Percentiles rank a stretch among this genome's conserved stretches.
Conservation (phyloP, 2,888 invertebrate species). For the Eupithecia vulgata region DNA sequence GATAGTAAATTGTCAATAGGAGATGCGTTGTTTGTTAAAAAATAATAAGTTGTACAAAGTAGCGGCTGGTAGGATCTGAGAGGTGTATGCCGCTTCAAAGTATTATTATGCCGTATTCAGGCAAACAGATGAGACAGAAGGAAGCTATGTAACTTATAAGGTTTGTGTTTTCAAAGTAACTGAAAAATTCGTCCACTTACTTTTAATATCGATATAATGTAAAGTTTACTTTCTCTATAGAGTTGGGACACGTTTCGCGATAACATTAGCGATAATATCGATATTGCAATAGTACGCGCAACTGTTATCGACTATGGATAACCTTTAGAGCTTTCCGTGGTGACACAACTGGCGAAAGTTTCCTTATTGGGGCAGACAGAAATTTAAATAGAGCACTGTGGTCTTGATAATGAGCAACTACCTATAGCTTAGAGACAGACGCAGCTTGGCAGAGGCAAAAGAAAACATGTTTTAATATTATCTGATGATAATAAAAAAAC, state of each 20-base stretch:
- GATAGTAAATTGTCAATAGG: no score
- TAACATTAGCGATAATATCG: slow-evolving; percentile 46
- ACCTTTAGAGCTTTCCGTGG: slow-evolving; percentile 44
- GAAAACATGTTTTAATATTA: slow-evolving; percentile 11
- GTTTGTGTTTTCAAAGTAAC: no score
- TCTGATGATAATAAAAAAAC: no score
- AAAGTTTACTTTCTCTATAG: slow-evolving; percentile 37
- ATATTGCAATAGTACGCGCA: slow-evolving; percentile 44
- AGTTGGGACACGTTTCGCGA: slow-evolving; percentile 43
- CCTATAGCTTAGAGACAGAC: neutral
- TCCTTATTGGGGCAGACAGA: slow-evolving; percentile 19
- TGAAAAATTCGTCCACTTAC: no score
- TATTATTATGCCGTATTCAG: no score
- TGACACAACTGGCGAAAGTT: slow-evolving; percentile 43
- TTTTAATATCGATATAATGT: slow-evolving; percentile 25
- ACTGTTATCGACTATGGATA: slow-evolving; percentile 44
- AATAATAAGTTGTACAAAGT: no score
- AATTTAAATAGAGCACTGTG: neutral
- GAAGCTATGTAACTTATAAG: no score
- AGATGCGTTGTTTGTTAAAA: no score
- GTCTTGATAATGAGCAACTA: neutral
- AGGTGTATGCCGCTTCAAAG: no score
- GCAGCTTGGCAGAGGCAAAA: neutral
- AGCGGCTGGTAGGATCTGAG: no score
- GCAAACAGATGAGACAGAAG: no score